Conservation (phyloP, 2,888 invertebrate genomes). For the Hololepta plana region DNA sequence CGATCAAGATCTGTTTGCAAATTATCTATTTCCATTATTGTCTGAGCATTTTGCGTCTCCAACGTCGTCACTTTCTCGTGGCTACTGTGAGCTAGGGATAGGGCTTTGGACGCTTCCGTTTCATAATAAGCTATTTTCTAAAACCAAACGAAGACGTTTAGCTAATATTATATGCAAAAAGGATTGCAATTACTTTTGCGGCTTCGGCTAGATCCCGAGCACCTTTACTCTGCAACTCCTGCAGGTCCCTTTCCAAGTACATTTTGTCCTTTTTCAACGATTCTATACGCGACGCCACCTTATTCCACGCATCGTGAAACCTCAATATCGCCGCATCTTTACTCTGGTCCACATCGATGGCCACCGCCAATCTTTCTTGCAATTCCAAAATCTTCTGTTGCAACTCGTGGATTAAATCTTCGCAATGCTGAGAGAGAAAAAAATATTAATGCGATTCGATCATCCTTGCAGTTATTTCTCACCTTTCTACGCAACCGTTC, state of each 20-base stretch:
- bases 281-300: conserved; percentile 23
- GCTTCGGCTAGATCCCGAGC: conserved; percentile 17
- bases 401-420: conserved; percentile 53
- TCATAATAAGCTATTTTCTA: conserved; percentile 42
- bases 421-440: conserved; percentile 56
- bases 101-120: conserved; percentile 51
- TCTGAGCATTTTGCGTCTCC: conserved; percentile 30
- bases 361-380: conserved; percentile 64
- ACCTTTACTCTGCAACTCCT: conserved; percentile 14
- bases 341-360: conserved; percentile 54
- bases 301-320: conserved; percentile 44
- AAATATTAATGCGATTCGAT: too few relatives aligned
- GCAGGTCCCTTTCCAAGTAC: conserved; percentile 16
- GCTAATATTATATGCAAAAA: conserved; percentile 1
- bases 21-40: conserved; percentile 27
- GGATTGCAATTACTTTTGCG: conserved; percentile 16
- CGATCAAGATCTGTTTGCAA: conserved; percentile 25
- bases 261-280: conserved; percentile 19
- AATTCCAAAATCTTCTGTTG: conserved; percentile 57
- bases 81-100: conserved; percentile 47
- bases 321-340: conserved; percentile 53
- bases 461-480: conserved; percentile 14
- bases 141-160: conserved; percentile 5
- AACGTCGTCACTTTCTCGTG: conserved; percentile 43
- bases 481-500: conserved; percentile 62